Evolutionary conservation across 2,113 vertebrate genomes (phyloP), one percentile per base, ranked within the genome.

Genomic region (Galemys pyrenaicus): DNA sequence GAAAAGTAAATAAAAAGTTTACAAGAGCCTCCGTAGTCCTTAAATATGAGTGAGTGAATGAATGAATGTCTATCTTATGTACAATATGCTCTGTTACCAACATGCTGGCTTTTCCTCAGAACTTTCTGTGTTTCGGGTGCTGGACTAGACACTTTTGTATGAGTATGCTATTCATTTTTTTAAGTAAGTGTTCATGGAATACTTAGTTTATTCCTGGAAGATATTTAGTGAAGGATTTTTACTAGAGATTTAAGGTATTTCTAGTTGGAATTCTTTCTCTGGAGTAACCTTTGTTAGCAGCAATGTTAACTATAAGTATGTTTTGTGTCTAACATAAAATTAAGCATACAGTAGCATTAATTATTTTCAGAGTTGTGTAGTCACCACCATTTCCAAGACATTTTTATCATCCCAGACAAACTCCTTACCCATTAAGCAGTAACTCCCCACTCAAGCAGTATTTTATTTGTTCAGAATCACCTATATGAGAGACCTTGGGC

Each of bases 1-100:
- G 41, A 85, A 96, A 85, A 16, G 79, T 87, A 87, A 96, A 94
- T 86, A 93, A 95, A 96, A 94, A 68, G 4, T 81, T 89, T 89
- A 6, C 28, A 73, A 86, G 56, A 84, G 41, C 71, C 54, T 87
- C 24, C 49, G 51, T 73, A 30, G 24, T 81, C 22, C 49, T 93
- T 92, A 73, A 82, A 91, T 58, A 85, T 17, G 62, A 46, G 35
- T 39, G 4, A 60, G 8, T 60, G 28, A 62, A 62, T 62, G 28
- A 37, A 39, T 70, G 68, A 79, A 86, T 19, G 1, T 78, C 19
- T 93, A 49, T 13, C 87, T 54, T 87, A 77, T 86, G 51, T 9
- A 94, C 9, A 32, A 0, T 81, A 16, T 82, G 41, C 37, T 89
- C 15, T 86, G 30, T 87, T 89, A 58, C 64, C 75, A 83, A 9